phyloP scores from a whole-genome alignment of 1,140 invertebrate genomes.

The Drosophila kurseongensis region DNA sequence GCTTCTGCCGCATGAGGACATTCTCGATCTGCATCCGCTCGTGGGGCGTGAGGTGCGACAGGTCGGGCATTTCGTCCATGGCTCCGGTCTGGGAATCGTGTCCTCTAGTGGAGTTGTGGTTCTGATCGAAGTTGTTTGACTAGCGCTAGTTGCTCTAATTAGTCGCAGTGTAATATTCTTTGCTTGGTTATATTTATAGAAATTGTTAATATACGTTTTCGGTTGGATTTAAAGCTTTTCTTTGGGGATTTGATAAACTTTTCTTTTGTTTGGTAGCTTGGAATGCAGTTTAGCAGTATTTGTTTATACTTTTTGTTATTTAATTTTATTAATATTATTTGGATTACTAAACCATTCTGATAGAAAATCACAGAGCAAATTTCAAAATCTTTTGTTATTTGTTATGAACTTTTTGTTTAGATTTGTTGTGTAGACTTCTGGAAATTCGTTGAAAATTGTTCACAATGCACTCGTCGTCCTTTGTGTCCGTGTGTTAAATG shows the following conservation, averaged over 20 bases:
- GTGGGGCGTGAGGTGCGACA: slow-evolving; percentile 98
- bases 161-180: slow-evolving; percentile 20
- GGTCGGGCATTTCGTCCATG: slow-evolving; percentile 95
- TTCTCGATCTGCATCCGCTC: slow-evolving; percentile 98
- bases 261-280: slow-evolving; percentile 41
- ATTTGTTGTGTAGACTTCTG: slow-evolving; percentile 59
- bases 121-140: slow-evolving; percentile 13
- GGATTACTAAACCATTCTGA: slow-evolving; percentile 79
- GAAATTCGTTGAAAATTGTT: slow-evolving; percentile 79
- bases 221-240: slow-evolving; percentile 47
- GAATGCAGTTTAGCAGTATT: slow-evolving; percentile 65
- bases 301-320: slow-evolving; percentile 54
- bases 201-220: slow-evolving; percentile 35
- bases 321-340: slow-evolving; percentile 59
- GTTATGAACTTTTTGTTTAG: slow-evolving; percentile 43
- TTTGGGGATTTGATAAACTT: slow-evolving; percentile 62
- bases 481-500: slow-evolving; percentile 28
- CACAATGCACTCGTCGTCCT: slow-evolving; percentile 39
- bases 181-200: slow-evolving; percentile 41
- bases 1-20: slow-evolving; percentile 97
- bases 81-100: slow-evolving; percentile 20
- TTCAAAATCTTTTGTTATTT: slow-evolving; percentile 67
- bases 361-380: slow-evolving; percentile 83
- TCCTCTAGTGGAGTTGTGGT: slow-evolving; percentile 10
- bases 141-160: slow-evolving; percentile 43